A percentile compares a stretch with the other conserved stretches of the same genome.
Evolutionary conservation across 2,113 vertebrate genomes (phyloP).

Genomic region (Connochaetes taurinus): DNA sequence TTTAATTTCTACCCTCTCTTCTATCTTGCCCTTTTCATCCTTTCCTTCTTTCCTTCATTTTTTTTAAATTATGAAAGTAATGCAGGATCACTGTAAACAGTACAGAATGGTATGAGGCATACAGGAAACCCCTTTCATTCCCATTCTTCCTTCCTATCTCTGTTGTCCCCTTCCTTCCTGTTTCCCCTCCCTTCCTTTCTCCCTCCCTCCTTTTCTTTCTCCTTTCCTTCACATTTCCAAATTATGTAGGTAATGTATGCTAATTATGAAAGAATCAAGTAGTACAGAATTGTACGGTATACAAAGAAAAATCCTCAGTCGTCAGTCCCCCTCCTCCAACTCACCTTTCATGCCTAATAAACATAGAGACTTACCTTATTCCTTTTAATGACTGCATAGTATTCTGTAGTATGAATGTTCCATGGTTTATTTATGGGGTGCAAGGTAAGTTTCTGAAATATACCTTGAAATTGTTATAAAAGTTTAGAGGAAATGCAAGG

Average conservation of each 20-base stretch:
- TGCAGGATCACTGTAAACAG: neutral
- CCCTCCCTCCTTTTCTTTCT: neutral
- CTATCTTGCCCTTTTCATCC: neutral
- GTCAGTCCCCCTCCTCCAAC: neutral
- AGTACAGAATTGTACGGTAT: neutral
- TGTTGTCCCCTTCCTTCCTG: neutral
- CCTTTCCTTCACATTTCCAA: neutral
- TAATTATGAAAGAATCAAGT: neutral
- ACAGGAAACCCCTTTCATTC: neutral
- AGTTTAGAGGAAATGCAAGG: slow-evolving; percentile 46
- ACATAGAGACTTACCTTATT: neutral
- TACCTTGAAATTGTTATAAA: slow-evolving; percentile 49
- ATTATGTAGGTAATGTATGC: neutral
- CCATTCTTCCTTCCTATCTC: neutral
- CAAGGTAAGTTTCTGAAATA: slow-evolving; percentile 67
- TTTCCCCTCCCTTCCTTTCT: neutral
- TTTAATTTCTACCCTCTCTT: neutral
- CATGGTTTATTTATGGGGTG: slow-evolving; percentile 26
- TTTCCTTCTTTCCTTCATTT: neutral
- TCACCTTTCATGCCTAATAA: neutral
- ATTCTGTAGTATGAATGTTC: slow-evolving; percentile 13
- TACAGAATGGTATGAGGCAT: neutral
- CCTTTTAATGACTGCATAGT: slow-evolving; percentile 60
- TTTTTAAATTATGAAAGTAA: neutral
- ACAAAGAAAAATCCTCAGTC: neutral